phyloP scores from a whole-genome alignment of 2,113 vertebrate genomes.

The Vicugna pacos region DNA sequence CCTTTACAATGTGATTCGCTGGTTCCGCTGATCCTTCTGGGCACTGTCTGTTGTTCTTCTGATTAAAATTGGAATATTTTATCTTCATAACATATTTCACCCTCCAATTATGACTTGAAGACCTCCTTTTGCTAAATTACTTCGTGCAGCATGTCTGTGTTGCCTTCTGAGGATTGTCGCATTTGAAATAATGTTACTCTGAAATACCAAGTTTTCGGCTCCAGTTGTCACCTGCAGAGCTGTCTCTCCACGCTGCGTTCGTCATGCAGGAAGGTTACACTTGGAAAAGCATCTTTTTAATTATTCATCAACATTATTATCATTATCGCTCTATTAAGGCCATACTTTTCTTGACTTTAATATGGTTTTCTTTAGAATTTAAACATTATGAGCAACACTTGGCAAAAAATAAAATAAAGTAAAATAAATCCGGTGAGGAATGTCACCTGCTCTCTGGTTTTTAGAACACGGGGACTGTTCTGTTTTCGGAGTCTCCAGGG shows the following conservation, averaged over 20 bases:
- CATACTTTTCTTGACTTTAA: constrained; percentile 48
- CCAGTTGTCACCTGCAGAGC: background rate
- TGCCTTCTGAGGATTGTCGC: background rate
- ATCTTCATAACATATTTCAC: background rate
- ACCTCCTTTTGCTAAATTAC: background rate
- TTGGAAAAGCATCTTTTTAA: constrained; percentile 40
- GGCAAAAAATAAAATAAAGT: background rate
- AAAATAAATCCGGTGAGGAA: background rate
- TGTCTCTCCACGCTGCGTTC: background rate
- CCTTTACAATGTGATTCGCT: background rate
- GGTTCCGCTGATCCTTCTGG: background rate
- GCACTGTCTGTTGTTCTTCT: background rate
- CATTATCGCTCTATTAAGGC: constrained; percentile 23
- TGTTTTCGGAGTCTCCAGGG: background rate
- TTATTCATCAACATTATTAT: constrained; percentile 37
- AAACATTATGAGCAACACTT: constrained; percentile 28
- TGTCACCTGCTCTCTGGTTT: background rate
- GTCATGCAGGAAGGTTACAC: background rate
- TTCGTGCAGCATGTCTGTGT: background rate
- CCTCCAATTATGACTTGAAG: background rate
- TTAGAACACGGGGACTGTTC: background rate
- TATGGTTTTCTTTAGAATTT: constrained; percentile 50
- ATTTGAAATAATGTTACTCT: constrained; percentile 19
- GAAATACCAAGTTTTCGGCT: constrained; percentile 6
- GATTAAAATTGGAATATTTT: background rate